Conservation (phyloP, 2,113 vertebrate species). For the pig (Sus scrofa) region DNA sequence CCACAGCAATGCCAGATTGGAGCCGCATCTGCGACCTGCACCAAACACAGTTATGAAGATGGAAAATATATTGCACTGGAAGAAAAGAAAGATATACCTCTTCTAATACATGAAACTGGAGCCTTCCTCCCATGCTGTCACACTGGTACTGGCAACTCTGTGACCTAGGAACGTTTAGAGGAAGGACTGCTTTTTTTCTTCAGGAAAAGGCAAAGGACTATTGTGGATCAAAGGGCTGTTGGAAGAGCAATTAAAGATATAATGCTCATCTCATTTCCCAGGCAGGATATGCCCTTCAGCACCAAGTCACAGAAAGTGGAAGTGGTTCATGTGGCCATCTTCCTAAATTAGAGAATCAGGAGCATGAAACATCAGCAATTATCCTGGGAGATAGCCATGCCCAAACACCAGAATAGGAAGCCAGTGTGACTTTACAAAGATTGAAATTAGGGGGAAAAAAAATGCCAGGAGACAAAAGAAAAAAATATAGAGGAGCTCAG, state of each 20-base stretch:
- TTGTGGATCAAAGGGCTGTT: neutral
- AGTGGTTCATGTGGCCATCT: too few species aligned
- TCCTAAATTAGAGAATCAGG: neutral
- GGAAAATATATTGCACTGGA: conserved; percentile 2
- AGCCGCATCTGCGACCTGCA: too few species aligned
- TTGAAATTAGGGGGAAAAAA: neutral
- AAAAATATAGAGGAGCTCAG: neutral
- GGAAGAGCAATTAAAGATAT: neutral
- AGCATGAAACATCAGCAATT: neutral
- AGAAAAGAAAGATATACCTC: neutral
- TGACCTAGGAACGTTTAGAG: neutral
- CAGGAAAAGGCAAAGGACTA: neutral
- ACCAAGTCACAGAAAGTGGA: neutral
- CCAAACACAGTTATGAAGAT: conserved; percentile 34
- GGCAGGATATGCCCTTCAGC: neutral
- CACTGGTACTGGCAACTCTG: neutral
- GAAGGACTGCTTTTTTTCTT: neutral
- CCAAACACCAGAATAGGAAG: neutral
- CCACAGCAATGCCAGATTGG: too few species aligned
- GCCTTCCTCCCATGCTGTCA: neutral
- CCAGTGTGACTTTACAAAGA: neutral
- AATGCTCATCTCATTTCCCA: neutral
- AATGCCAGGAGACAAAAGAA: neutral
- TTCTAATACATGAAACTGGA: neutral
- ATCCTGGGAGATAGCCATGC: neutral